phyloP scores from a whole-genome alignment of 1,140 invertebrate species.

The Prorops nasuta region DNA sequence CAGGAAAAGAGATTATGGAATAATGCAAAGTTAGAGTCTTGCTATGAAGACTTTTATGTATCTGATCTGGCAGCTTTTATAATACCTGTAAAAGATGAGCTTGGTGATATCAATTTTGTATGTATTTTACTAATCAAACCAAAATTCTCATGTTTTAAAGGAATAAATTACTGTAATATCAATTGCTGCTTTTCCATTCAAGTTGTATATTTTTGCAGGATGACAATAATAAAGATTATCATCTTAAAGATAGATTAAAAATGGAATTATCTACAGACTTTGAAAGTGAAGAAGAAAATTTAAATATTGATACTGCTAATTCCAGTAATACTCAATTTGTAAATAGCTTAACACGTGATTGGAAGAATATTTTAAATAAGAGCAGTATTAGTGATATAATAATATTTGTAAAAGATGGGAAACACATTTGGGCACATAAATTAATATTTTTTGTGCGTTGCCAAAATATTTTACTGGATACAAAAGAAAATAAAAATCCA shows the following conservation, averaged over 20 bases:
- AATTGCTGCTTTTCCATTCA: too few relatives aligned
- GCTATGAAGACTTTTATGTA: slow-evolving; percentile 31
- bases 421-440: slow-evolving; percentile 49
- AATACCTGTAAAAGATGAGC: slow-evolving; percentile 3
- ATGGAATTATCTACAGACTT: slow-evolving; percentile 12
- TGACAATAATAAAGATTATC: slow-evolving; percentile 10
- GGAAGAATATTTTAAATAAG: slow-evolving; percentile 43
- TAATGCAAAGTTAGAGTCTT: slow-evolving; percentile 17
- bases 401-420: slow-evolving; percentile 40
- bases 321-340: slow-evolving; percentile 18
- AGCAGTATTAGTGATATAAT: slow-evolving; percentile 50
- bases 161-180: too few relatives aligned
- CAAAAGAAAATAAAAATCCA: slow-evolving; percentile 28
- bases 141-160: neutral
- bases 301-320: neutral
- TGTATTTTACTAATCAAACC: neutral
- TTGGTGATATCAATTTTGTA: neutral
- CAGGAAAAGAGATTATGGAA: slow-evolving; percentile 40
- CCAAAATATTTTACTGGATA: slow-evolving; percentile 45
- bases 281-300: neutral
- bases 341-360: slow-evolving; percentile 33
- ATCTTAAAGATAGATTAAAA: slow-evolving; percentile 4
- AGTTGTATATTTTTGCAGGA: slow-evolving; percentile 8
- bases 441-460: slow-evolving; percentile 51
- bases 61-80: slow-evolving; percentile 19